phyloP scores from a whole-genome alignment of 2,113 vertebrate genomes.

The Oceanodroma tethys region DNA sequence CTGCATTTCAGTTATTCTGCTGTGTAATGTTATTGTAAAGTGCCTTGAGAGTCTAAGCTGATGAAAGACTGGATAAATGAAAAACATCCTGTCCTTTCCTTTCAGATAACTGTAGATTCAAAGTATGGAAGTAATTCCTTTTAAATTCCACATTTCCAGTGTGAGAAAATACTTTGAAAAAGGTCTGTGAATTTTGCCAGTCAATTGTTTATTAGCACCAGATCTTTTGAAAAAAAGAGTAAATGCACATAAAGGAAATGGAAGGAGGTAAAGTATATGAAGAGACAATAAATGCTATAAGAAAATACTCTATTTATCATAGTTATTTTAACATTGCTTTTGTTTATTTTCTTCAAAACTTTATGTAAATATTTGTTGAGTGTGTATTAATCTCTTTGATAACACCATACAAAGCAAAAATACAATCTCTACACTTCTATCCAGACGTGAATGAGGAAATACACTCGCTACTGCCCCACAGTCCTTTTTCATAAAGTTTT shows the following conservation, averaged over 20 bases:
- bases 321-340: background rate
- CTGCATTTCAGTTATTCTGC: conserved; percentile 54
- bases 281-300: background rate
- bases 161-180: background rate
- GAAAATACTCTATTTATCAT: background rate
- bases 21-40: conserved; percentile 33
- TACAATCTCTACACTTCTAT: background rate
- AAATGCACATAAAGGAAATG: background rate
- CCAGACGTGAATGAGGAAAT: background rate
- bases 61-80: conserved; percentile 47
- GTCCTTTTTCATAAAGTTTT: background rate
- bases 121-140: background rate
- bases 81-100: conserved; percentile 50
- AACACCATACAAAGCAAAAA: background rate
- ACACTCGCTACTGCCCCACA: background rate
- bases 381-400: background rate
- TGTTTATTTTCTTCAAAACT: background rate
- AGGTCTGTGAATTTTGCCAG: background rate
- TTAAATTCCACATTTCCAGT: background rate
- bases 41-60: conserved; percentile 31
- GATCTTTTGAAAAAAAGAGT: background rate
- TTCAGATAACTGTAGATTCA: conserved; percentile 8
- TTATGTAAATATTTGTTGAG: background rate
- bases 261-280: background rate
- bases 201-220: background rate